Base-by-base conservation (phyloP, 2,888 invertebrate genomes). In the Seira sanloemensis region DNA sequence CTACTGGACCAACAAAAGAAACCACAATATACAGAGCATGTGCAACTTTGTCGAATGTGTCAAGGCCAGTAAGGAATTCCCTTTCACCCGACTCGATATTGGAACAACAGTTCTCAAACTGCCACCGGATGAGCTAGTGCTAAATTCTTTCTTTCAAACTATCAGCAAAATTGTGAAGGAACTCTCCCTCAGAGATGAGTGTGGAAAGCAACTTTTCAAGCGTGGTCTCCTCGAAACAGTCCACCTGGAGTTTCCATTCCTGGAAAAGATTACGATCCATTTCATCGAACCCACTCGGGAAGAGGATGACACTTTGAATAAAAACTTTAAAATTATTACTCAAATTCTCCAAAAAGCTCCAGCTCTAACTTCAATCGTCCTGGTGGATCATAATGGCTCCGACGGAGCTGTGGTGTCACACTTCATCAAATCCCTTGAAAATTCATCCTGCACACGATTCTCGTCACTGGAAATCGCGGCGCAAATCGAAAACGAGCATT, bases 1-100 rank as follows among this genome's bases (percentile, higher is more conserved):
- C 54, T 86, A 86, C 78, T 88, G 88, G 88, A 88, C 88, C 18
- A 86, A 88, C 26, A 84, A 78, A 18, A 73, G 19, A n/a, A 88
- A 88, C 50, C 86, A 84, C 66, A 68, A 77, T 12, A 86, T 88
- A 7, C 84, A 84, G n/a, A 84, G 76, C 2, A 86, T 88, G 88
- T 46, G 62, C 0, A 16, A 80, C 16, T 86, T 88, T 66, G 76
- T 75, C 5, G 5, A 69, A 19, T 78, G 84, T 68, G 84, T 82
- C 5, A 19, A 69, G 2, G 66, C 71, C 21, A 86, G 84, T 46
- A 23, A 12, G 2, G 78, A 79, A 24, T 88, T 85, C 54, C 86
- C 88, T 0, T 86, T 88, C 27, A 65, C 84, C 4, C 86, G 72
- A 21, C 65, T 86, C 18, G 86, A 88, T 18, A 26, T 88, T 9